phyloP scores from a whole-genome alignment of 2,113 vertebrate species.

The Rousettus leschenaultii region DNA sequence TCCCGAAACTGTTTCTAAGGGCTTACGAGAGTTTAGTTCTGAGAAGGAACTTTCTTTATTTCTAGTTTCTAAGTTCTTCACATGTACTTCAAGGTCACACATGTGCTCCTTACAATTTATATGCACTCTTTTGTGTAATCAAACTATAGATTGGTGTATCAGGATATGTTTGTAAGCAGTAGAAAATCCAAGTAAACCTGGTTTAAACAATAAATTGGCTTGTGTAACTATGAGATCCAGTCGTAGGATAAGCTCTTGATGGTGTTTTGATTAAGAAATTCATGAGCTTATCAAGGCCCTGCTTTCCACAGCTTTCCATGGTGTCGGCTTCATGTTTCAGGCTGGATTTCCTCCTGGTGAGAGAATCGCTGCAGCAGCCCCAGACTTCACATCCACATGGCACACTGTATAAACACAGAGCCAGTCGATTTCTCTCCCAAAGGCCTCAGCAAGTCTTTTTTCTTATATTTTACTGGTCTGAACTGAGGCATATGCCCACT shows the following conservation, averaged over 20 bases:
- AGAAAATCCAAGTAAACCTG: background rate
- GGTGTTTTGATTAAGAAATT: constrained; percentile 17
- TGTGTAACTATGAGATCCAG: background rate
- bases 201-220: background rate
- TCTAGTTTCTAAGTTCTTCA: constrained; percentile 4
- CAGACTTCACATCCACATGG: background rate
- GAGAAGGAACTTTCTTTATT: constrained; percentile 9
- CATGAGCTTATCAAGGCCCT: background rate
- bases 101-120: background rate
- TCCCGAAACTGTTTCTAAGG: background rate
- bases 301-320: background rate
- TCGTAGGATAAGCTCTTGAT: background rate
- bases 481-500: background rate
- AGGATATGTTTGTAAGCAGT: background rate
- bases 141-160: background rate
- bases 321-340: constrained; percentile 20
- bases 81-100: background rate
- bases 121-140: background rate
- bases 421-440: background rate
- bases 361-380: background rate
- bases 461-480: background rate
- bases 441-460: background rate
- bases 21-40: background rate
- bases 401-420: background rate
- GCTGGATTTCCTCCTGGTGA: background rate